Conservation (phyloP, 2,888 invertebrate genomes). For the Heterodera filipjevi region DNA sequence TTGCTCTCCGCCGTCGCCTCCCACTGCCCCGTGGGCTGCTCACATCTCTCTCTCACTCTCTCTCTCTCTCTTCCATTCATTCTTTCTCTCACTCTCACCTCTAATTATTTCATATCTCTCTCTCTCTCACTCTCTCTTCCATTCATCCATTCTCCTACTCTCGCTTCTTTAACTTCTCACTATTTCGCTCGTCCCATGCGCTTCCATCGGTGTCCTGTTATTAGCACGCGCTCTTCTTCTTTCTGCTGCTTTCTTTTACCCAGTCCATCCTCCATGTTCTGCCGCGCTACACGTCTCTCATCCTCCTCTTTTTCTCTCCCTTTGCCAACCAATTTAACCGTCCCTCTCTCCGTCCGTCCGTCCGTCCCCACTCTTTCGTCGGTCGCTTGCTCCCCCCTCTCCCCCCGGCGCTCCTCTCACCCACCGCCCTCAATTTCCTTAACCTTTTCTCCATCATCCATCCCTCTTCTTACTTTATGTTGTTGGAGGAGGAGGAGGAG, state of each 20-base stretch:
- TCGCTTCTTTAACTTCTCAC: neutral
- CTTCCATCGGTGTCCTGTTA: neutral
- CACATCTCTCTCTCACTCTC: neutral
- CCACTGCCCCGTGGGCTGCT: neutral
- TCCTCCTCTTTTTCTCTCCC: neutral
- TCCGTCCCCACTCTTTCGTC: neutral
- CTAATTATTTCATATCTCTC: neutral
- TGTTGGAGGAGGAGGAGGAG: neutral
- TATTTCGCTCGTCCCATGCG: neutral
- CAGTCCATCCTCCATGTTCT: no score
- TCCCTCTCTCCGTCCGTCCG: neutral
- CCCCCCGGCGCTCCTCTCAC: neutral
- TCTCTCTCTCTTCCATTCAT: neutral
- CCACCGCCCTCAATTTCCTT: neutral
- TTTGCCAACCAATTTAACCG: no score
- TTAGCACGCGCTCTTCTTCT: neutral
- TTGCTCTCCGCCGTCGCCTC: neutral
- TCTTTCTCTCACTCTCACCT: neutral
- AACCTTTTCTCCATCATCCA: neutral
- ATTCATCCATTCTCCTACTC: neutral
- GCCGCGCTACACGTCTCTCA: no score
- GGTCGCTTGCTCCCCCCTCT: neutral
- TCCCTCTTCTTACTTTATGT: neutral
- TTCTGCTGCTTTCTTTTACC: neutral
- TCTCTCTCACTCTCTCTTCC: neutral